phyloP scores from a whole-genome alignment of 2,113 vertebrate species.

The Asarcornis scutulata region DNA sequence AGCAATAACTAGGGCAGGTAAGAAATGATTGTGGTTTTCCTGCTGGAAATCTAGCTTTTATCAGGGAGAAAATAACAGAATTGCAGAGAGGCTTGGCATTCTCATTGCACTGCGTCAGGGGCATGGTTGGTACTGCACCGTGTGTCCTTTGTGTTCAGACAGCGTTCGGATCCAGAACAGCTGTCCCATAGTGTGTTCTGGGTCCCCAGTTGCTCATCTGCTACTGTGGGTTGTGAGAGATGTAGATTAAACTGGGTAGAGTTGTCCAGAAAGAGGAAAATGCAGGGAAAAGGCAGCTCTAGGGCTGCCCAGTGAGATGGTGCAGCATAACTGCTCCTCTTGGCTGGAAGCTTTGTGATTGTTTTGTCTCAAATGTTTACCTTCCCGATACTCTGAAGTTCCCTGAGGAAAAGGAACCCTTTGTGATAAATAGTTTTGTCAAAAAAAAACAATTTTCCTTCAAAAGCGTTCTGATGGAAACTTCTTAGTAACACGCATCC shows the following conservation, averaged over 20 bases:
- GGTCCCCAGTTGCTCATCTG: neutral
- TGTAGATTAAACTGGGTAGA: neutral
- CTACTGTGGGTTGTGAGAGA: neutral
- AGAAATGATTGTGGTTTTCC: neutral
- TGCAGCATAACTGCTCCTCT: neutral
- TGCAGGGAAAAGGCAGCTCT: neutral
- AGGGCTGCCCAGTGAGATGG: neutral
- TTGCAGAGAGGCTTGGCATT: neutral
- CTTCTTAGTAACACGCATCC: neutral
- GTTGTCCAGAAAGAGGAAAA: neutral
- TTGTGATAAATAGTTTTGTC: conserved; percentile 25
- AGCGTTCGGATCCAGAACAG: neutral
- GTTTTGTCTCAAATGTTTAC: neutral
- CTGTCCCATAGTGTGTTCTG: neutral
- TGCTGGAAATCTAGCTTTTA: neutral
- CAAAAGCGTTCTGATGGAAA: neutral
- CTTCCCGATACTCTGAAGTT: neutral
- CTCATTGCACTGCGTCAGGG: neutral
- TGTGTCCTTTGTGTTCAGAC: rapidly evolving
- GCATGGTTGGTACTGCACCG: rapidly evolving
- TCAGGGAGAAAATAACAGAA: neutral
- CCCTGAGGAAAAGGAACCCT: neutral
- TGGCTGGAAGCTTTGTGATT: neutral
- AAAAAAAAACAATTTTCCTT: conserved; percentile 11
- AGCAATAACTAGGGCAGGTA: neutral